Base-by-base conservation (phyloP, 2,113 vertebrate genomes). In the Hippocampus abdominalis region DNA sequence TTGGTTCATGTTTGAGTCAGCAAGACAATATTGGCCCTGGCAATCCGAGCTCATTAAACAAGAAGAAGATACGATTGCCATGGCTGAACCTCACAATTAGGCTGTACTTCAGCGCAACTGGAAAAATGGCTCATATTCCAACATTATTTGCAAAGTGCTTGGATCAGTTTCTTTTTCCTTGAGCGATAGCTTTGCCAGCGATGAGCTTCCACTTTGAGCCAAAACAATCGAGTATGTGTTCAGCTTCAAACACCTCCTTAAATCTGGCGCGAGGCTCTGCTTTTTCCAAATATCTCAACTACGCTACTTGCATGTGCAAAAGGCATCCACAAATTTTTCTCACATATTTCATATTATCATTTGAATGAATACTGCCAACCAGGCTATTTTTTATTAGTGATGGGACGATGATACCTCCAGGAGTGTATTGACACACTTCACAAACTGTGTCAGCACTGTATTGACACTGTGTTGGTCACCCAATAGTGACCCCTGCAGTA, bases 1-100 rank as follows among this genome's bases (percentile, higher is more conserved):
- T 86, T 85, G 74, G 74, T 89, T 88, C 82, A 84, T 70, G 70
- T 78, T 86, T 76, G 86, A 90, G 77, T 90, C 84, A 75, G 84
- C 88, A 79, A 78, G 79, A 87, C 76, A 54, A 54, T 54, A 54
- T 23, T 54, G 51, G 21, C n/a, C 6, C 20, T 54, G 51, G n/a
- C 51, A 60, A 60, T 60, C 57, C 16, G 27, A 60, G 27, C 16
- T 18, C 57, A 32, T 60, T 60, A 18, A 18, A 20, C 57, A 32
- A 32, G 15, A 32, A 60, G 27, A 60, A 32, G 57, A 60, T 20
- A 18, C 18, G 27, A 32, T 60, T 60, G 13, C 57, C 57, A 8
- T 29, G 27, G 16, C 16, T 20, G 57, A 36, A 60, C 27, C 57
- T 60, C 15, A 57, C 57, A 60, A 60, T 60, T 29, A 29, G 27